phyloP scores from a whole-genome alignment of 64 coral and sea anemone species.

The Trachythela sp. region DNA sequence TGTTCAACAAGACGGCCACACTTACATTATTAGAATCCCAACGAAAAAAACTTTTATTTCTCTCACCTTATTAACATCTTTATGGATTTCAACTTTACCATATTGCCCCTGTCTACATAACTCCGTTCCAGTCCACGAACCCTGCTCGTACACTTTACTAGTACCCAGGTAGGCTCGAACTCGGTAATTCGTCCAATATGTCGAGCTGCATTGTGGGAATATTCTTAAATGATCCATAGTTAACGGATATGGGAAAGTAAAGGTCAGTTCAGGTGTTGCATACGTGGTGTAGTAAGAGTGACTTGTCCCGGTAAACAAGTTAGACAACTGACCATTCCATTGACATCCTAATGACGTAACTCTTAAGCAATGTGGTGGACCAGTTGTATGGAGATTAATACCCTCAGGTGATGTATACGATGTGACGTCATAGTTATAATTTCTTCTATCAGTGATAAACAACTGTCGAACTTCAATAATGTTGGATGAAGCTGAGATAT shows the following conservation, averaged over 20 bases:
- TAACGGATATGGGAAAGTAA: conserved; percentile 62
- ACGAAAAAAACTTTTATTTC: not conserved
- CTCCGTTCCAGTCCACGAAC: not conserved
- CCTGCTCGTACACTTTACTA: not conserved
- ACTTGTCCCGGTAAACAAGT: conserved; percentile 42
- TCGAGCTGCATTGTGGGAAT: conserved; percentile 59
- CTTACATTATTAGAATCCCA: not conserved
- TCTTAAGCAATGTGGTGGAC: conserved; percentile 49
- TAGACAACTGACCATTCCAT: conserved; percentile 34
- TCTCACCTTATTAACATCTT: conserved; percentile 62
- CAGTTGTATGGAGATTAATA: conserved; percentile 54
- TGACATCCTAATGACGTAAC: not conserved
- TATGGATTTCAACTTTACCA: conserved; percentile 53
- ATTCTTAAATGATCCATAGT: conserved; percentile 70
- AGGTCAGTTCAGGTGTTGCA: conserved; percentile 59
- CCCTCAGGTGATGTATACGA: conserved; percentile 69
- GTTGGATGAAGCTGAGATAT: not conserved
- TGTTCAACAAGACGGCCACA: too few relatives aligned
- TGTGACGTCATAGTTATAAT: conserved; percentile 45
- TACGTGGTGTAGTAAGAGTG: conserved; percentile 50
- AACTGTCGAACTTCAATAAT: conserved; percentile 10
- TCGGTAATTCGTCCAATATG: conserved; percentile 32
- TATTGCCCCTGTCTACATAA: conserved; percentile 63
- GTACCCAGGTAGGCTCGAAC: conserved; percentile 39
- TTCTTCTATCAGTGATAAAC: not conserved